phyloP scores from a whole-genome alignment of 1,140 invertebrate species.

The Ephestia elutella region DNA sequence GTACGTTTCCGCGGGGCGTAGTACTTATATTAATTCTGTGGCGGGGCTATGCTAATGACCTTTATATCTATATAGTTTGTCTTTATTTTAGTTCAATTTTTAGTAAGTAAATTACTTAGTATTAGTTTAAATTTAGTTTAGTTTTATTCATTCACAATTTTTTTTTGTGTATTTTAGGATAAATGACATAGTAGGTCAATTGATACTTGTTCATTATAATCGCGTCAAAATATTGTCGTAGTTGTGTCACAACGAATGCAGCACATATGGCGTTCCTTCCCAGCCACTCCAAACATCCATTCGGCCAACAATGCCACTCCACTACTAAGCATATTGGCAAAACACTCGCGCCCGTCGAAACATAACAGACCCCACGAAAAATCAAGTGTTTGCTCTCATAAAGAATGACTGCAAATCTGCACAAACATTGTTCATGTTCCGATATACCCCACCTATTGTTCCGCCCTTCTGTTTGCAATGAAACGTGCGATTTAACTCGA shows the following conservation, averaged over 20 bases:
- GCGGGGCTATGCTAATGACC: too few species aligned
- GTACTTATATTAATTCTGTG: too few species aligned
- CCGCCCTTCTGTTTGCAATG: conserved; percentile 50
- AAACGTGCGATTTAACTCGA: conserved; percentile 64
- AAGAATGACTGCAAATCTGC: conserved; percentile 69
- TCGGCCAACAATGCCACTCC: conserved; percentile 61
- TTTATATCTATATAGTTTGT: too few species aligned
- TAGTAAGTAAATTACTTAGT: too few species aligned
- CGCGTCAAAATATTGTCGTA: neutral
- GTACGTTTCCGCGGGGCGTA: too few species aligned
- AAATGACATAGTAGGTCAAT: too few species aligned
- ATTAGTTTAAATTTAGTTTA: too few species aligned
- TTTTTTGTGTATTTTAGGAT: too few species aligned
- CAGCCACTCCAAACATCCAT: conserved; percentile 53
- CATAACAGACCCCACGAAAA: conserved; percentile 53
- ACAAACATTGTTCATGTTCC: conserved; percentile 69
- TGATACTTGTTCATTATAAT: neutral
- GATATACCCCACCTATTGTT: conserved; percentile 57
- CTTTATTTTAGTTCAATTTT: too few species aligned
- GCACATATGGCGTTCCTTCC: conserved; percentile 28
- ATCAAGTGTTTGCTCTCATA: conserved; percentile 68
- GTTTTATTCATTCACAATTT: too few species aligned
- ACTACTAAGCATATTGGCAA: conserved; percentile 63
- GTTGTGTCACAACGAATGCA: neutral
- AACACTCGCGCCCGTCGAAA: conserved; percentile 67